Evolutionary conservation across 2,113 vertebrate species (phyloP).

Genomic region (Fukomys damarensis): DNA sequence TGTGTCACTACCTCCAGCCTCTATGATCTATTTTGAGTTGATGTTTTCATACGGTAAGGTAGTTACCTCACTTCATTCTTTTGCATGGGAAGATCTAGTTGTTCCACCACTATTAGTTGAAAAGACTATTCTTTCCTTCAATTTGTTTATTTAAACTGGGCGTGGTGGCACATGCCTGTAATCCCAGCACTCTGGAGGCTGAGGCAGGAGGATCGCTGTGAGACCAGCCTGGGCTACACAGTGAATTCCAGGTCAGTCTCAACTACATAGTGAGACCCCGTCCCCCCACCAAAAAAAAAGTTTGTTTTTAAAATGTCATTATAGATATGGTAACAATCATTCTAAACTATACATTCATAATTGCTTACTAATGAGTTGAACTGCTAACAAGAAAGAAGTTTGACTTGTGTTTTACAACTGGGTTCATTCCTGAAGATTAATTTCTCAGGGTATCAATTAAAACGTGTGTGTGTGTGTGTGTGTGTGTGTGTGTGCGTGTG

Average conservation of each 20-base stretch:
- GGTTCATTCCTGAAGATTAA: not conserved
- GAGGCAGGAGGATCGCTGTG: too few species aligned
- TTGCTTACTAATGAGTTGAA: not conserved
- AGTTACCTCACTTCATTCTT: not conserved
- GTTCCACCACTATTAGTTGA: not conserved
- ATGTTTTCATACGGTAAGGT: not conserved
- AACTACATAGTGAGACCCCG: too few species aligned
- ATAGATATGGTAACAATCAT: not conserved
- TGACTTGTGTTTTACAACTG: not conserved
- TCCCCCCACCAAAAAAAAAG: too few species aligned
- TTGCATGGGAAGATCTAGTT: not conserved
- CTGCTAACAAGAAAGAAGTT: not conserved
- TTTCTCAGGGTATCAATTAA: not conserved
- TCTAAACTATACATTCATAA: constrained; percentile 38
- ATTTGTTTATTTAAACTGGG: constrained; percentile 57
- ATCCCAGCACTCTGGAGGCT: too few species aligned
- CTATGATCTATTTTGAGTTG: constrained; percentile 7
- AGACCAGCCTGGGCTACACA: too few species aligned
- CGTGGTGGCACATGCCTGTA: too few species aligned
- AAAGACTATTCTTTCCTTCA: constrained; percentile 32
- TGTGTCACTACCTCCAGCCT: not conserved
- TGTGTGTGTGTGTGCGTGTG: not conserved
- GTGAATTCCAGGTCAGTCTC: too few species aligned
- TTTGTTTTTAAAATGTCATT: too few species aligned
- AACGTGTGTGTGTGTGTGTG: not conserved